phyloP scores from a whole-genome alignment of 2,113 vertebrate species.

The Oncorhynchus tshawytscha region DNA sequence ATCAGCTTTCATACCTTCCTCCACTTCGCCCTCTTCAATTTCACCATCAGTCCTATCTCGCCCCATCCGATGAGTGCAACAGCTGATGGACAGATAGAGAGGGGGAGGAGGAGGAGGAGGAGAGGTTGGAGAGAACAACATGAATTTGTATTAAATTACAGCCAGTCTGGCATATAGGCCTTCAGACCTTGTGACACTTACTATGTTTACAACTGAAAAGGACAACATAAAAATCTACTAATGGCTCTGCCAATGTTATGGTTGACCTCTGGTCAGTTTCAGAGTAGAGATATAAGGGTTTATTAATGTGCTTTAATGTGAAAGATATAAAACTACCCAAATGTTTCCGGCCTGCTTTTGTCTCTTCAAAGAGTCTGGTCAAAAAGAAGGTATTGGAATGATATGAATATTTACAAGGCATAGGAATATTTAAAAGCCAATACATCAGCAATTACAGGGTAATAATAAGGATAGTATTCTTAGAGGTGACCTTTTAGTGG shows the following conservation, averaged over 20 bases:
- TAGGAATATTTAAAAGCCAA: background rate
- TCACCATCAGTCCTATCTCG: slow-evolving; percentile 12
- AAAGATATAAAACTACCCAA: no score
- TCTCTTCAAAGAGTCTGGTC: background rate
- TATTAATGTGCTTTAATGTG: background rate
- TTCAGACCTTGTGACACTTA: background rate
- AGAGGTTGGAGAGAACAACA: background rate
- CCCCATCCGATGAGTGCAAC: slow-evolving; percentile 21
- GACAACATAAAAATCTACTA: no score
- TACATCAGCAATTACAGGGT: no score
- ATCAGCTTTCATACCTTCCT: background rate
- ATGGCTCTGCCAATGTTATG: no score
- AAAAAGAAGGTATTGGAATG: background rate
- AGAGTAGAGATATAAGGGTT: background rate
- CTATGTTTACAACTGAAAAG: background rate
- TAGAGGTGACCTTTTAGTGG: slow-evolving; percentile 10
- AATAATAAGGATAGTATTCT: slow-evolving; percentile 5
- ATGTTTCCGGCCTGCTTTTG: background rate
- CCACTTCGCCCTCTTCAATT: background rate
- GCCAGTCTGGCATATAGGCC: background rate
- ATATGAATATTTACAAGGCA: background rate
- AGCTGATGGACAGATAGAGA: slow-evolving; percentile 19
- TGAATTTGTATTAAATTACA: background rate
- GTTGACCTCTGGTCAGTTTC: background rate
- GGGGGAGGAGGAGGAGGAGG: background rate